These are phyloP conservation scores for Cepphus grylle DNA, from an alignment of 2,113 vertebrate genomes.

Conservation along the genomic window DNA sequence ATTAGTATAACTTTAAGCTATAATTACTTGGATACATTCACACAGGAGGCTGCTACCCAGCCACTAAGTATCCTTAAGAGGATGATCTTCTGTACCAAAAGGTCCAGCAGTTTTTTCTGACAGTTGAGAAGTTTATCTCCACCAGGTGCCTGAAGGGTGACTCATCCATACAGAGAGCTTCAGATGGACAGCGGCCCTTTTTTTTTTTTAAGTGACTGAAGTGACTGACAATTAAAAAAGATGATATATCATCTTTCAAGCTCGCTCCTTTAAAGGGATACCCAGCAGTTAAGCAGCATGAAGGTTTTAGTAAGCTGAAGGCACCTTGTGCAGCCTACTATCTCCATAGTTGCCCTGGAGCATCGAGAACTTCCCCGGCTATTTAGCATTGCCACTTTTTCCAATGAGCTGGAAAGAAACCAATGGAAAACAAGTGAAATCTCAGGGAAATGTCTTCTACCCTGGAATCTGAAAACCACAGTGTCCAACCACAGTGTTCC, in stretches of 20 bases:
- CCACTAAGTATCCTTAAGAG: slow-evolving; percentile 57
- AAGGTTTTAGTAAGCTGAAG: not conserved
- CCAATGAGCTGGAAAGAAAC: not conserved
- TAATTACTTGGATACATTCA: slow-evolving; percentile 58
- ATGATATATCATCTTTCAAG: not conserved
- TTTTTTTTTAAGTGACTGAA: not conserved
- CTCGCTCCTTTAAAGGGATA: not conserved
- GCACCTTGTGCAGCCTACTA: not conserved
- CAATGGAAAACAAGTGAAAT: not conserved
- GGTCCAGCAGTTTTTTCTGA: slow-evolving; percentile 38
- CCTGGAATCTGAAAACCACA: not conserved
- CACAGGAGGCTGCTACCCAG: slow-evolving; percentile 36
- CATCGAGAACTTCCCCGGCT: not conserved
- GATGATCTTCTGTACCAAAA: slow-evolving; percentile 55
- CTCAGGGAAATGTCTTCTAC: not conserved
- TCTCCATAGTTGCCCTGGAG: not conserved
- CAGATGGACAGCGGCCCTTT: not conserved
- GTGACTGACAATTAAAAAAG: not conserved
- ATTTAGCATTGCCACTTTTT: not conserved
- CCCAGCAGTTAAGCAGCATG: not conserved
- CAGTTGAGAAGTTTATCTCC: slow-evolving; percentile 36
- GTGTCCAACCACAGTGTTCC: not conserved
- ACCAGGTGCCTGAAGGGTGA: not conserved
- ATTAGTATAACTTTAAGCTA: slow-evolving; percentile 65
- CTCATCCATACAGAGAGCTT: not conserved